phyloP scores from a whole-genome alignment of 2,888 invertebrate species.

The Apodemia zela region DNA sequence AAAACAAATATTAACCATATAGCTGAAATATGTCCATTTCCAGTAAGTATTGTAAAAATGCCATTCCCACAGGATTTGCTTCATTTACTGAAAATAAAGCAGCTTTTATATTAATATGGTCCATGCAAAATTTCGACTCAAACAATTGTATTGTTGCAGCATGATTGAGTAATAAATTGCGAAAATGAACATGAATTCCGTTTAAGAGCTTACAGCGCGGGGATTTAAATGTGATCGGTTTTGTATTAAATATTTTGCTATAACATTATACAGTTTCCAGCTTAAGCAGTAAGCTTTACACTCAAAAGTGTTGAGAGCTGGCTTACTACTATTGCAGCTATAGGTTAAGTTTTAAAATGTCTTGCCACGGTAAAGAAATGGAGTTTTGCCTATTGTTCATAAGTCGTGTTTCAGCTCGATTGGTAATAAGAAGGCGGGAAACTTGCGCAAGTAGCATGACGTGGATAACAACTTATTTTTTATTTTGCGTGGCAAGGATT shows the following conservation, averaged over 20 bases:
- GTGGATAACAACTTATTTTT: too few species aligned
- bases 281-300: too few species aligned
- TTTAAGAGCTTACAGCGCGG: background rate
- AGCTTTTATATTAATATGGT: slow-evolving; percentile 3
- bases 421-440: too few species aligned
- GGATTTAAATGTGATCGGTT: background rate
- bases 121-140: background rate
- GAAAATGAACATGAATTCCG: background rate
- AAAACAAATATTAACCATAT: background rate
- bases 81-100: background rate
- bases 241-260: background rate
- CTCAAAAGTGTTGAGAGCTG: too few species aligned
- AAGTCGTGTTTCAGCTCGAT: too few species aligned
- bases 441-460: too few species aligned
- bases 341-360: too few species aligned
- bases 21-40: background rate
- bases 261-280: too few species aligned
- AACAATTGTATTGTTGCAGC: background rate
- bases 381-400: too few species aligned
- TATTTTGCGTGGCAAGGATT: too few species aligned
- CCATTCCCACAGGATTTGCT: background rate
- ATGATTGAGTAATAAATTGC: slow-evolving; percentile 6
- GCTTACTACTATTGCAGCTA: too few species aligned
- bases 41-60: background rate
- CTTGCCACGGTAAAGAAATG: too few species aligned